These are phyloP conservation scores for Hydrozoanthus gracilis DNA, from an alignment of 92 coral and sea anemone genomes.

Conservation along the genomic window DNA sequence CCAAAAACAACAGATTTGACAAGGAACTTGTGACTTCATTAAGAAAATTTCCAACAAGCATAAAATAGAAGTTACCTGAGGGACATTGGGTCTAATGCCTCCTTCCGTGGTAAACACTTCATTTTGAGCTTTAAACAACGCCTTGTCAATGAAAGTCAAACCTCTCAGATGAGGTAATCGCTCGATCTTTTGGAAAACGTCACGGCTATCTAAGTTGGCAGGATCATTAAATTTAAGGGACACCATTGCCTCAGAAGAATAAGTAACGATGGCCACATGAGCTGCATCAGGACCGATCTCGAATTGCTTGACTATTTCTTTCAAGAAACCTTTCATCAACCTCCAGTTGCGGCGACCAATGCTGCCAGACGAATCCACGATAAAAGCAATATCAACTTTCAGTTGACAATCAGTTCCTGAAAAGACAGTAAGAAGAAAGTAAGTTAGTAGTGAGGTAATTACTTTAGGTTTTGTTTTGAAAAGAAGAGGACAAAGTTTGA, in stretches of 20 bases:
- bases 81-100: constrained; percentile 25
- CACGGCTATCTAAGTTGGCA: too few relatives aligned
- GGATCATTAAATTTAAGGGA: neutral
- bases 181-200: neutral
- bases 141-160: constrained; percentile 16
- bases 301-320: neutral
- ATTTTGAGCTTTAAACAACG: neutral
- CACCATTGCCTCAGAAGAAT: neutral
- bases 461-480: too few relatives aligned
- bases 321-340: constrained; percentile 7
- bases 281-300: neutral
- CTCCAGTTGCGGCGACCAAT: constrained; percentile 6
- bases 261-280: constrained; percentile 1
- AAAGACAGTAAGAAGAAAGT: neutral
- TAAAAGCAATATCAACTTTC: constrained; percentile 19
- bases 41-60: neutral
- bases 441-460: neutral
- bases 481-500: too few relatives aligned
- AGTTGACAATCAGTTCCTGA: constrained; percentile 10
- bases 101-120: constrained; percentile 6
- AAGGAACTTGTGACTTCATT: neutral
- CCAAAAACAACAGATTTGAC: neutral
- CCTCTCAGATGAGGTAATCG: constrained; percentile 2
- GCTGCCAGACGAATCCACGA: constrained; percentile 36
- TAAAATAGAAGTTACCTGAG: neutral